Conservation (phyloP, 2,797 vertebrate genomes). For the Microctenopoma steveboyesi region DNA sequence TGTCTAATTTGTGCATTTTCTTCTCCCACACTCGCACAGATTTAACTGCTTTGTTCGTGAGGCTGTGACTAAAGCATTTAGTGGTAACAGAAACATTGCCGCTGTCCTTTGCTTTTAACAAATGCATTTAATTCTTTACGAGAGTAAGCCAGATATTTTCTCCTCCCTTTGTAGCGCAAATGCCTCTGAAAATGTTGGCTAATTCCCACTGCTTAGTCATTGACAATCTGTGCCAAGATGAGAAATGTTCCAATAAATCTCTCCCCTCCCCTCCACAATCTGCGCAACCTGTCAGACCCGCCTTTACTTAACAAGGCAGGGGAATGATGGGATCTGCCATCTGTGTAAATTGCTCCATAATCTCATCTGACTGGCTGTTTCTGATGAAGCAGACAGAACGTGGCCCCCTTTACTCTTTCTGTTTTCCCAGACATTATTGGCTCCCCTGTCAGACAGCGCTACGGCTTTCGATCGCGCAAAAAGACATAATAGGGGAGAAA, state of each 20-base stretch:
- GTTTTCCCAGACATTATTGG: slow-evolving; percentile 58
- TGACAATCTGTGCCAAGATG: slow-evolving; percentile 54
- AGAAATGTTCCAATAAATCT: slow-evolving; percentile 59
- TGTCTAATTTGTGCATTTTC: slow-evolving; percentile 13
- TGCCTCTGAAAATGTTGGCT: slow-evolving; percentile 53
- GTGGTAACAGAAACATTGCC: slow-evolving; percentile 8
- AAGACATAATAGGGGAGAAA: slow-evolving; percentile 52
- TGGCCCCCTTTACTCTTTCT: slow-evolving; percentile 17
- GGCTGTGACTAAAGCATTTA: slow-evolving; percentile 16
- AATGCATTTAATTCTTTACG: slow-evolving; percentile 20
- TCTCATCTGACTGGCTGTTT: slow-evolving; percentile 67
- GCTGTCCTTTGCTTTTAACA: slow-evolving; percentile 13
- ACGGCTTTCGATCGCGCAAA: slow-evolving; percentile 45
- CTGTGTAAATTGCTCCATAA: slow-evolving; percentile 72
- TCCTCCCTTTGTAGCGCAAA: slow-evolving; percentile 33
- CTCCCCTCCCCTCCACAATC: neutral
- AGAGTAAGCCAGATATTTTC: slow-evolving; percentile 32
- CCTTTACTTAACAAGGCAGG: slow-evolving; percentile 65
- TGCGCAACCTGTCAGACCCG: slow-evolving; percentile 53
- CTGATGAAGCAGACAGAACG: slow-evolving; percentile 42
- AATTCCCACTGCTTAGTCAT: slow-evolving; percentile 64
- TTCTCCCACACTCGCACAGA: neutral
- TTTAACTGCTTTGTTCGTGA: slow-evolving; percentile 26
- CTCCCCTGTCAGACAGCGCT: slow-evolving; percentile 65
- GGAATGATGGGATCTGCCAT: slow-evolving; percentile 69